A percentile compares a stretch with the other conserved stretches of the same genome.
phyloP scores from a whole-genome alignment of 2,797 vertebrate species.

The Zalophus californianus region DNA sequence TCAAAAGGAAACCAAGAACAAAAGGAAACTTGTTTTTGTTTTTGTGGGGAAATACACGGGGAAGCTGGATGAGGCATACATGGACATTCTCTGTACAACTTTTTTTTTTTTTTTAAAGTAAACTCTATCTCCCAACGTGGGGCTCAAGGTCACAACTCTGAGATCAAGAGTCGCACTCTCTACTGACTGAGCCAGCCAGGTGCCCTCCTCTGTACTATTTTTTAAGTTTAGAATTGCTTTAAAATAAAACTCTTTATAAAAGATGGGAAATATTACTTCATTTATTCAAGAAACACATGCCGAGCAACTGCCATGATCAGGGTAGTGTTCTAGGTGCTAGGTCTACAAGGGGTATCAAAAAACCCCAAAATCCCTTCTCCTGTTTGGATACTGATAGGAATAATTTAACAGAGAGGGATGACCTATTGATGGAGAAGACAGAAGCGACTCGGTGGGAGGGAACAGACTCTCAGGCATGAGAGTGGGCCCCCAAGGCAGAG shows the following conservation, averaged over 20 bases:
- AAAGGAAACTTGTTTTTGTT: not conserved
- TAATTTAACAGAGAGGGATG: not conserved
- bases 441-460: not conserved
- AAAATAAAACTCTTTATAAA: not conserved
- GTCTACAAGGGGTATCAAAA: not conserved
- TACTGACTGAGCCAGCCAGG: not conserved
- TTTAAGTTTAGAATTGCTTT: slow-evolving; percentile 8
- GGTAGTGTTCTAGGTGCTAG: not conserved
- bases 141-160: not conserved
- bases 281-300: not conserved
- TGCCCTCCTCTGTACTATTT: not conserved
- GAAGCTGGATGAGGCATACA: not conserved
- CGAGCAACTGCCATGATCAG: not conserved
- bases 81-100: not conserved
- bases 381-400: not conserved
- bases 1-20: not conserved
- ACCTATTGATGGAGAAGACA: not conserved
- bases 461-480: fast-evolving
- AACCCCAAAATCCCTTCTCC: not conserved
- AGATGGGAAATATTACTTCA: not conserved
- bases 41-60: not conserved
- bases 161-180: not conserved
- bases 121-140: not conserved
- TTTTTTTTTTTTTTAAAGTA: not conserved
- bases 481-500: not conserved